Evolutionary conservation across 2,888 invertebrate species (phyloP).

Genomic region (Chesias legatella): DNA sequence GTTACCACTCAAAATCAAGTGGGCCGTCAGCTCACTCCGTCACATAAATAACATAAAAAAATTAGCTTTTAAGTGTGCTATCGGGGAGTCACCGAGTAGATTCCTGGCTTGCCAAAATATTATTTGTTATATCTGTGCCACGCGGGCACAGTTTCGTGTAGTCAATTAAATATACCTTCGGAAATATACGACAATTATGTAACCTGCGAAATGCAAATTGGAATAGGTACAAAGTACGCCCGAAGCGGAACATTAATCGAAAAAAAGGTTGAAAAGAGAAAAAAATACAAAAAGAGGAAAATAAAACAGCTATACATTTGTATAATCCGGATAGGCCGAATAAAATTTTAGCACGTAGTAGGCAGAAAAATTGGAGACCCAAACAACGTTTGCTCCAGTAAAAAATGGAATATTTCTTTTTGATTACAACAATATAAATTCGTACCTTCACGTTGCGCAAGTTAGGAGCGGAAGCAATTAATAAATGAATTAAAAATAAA

Average conservation of each 20-base stretch:
- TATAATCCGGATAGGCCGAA: conserved; percentile 72
- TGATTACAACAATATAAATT: conserved; percentile 80
- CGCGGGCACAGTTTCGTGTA: too few species aligned
- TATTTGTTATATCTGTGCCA: too few species aligned
- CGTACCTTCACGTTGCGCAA: conserved; percentile 48
- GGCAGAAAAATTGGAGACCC: conserved; percentile 57
- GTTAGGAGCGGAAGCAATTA: conserved; percentile 22
- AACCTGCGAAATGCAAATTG: background rate
- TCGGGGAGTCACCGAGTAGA: too few species aligned
- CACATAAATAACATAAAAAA: too few species aligned
- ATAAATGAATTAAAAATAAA: background rate
- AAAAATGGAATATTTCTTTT: conserved; percentile 79
- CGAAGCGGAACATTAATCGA: conserved; percentile 16
- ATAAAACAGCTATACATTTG: conserved; percentile 55
- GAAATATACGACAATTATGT: too few species aligned
- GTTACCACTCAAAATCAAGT: too few species aligned
- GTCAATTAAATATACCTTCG: too few species aligned
- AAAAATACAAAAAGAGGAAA: conserved; percentile 41
- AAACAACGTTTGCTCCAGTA: conserved; percentile 63
- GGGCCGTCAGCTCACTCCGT: too few species aligned
- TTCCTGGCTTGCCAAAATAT: too few species aligned
- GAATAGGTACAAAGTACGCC: conserved; percentile 7
- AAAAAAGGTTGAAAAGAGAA: conserved; percentile 18
- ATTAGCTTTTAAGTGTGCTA: too few species aligned
- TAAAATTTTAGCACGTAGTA: conserved; percentile 77